phyloP scores from a whole-genome alignment of 2,888 invertebrate species.

The Drosophila parthenogenetica region DNA sequence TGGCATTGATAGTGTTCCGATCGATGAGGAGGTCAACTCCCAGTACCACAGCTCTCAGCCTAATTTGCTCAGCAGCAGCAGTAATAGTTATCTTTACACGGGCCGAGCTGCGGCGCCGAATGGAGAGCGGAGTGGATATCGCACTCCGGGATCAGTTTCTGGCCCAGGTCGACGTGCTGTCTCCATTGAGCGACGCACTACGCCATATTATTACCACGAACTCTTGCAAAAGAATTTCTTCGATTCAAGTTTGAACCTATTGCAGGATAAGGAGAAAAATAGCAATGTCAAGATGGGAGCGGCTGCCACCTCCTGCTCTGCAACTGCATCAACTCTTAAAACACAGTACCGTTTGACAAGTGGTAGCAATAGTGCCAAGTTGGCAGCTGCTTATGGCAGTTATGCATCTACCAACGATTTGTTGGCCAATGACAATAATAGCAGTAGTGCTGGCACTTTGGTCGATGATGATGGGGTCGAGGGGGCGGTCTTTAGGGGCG shows the following conservation, averaged over 20 bases:
- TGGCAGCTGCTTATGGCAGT: conserved; percentile 43
- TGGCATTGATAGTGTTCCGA: conserved; percentile 46
- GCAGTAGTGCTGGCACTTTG: conserved; percentile 77
- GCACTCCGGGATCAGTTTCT: conserved; percentile 28
- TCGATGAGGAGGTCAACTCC: conserved; percentile 45
- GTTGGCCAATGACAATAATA: conserved; percentile 69
- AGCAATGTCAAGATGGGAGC: conserved; percentile 56
- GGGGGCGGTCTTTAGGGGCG: conserved; percentile 58
- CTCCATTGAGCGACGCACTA: conserved; percentile 81
- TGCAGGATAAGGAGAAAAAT: conserved; percentile 77
- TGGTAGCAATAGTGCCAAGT: conserved; percentile 44
- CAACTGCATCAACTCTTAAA: conserved; percentile 43
- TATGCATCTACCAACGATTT: conserved; percentile 70
- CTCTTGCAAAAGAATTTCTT: conserved; percentile 82
- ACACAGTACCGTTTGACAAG: conserved; percentile 67
- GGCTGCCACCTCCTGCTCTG: conserved; percentile 9
- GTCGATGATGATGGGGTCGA: conserved; percentile 64
- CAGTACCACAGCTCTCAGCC: conserved; percentile 82
- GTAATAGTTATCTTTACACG: conserved; percentile 71
- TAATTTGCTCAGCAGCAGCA: conserved; percentile 74
- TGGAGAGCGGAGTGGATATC: conserved; percentile 25
- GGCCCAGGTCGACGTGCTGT: conserved; percentile 56
- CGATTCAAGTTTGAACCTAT: conserved; percentile 84
- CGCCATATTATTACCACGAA: conserved; percentile 85
- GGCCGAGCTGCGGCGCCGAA: conserved; percentile 43